These are phyloP conservation scores for Phymanthus crucifer DNA, from an alignment of 92 coral and sea anemone species.

Conservation along the genomic window DNA sequence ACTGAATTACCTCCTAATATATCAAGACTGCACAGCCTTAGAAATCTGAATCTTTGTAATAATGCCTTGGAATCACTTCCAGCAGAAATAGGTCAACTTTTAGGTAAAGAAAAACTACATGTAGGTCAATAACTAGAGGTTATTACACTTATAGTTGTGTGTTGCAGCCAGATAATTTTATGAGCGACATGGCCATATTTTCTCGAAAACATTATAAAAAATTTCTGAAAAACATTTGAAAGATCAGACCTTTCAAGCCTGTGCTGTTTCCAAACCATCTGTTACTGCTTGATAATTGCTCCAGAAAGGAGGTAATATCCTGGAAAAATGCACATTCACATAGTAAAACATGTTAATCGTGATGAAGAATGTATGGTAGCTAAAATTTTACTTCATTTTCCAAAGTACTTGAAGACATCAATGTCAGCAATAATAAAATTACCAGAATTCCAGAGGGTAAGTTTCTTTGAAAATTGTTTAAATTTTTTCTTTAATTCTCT, in stretches of 20 bases:
- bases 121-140: no score
- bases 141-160: no score
- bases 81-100: conserved; percentile 46
- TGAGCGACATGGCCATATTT: no score
- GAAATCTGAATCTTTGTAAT: conserved; percentile 73
- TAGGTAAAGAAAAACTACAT: conserved; percentile 31
- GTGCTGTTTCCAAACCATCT: no score
- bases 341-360: neutral
- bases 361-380: neutral
- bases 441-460: conserved; percentile 71
- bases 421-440: conserved; percentile 79
- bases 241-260: no score
- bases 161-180: no score
- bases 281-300: no score
- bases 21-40: conserved; percentile 60
- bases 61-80: conserved; percentile 73
- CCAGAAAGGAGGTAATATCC: no score
- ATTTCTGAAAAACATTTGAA: no score
- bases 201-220: no score
- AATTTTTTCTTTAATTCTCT: neutral
- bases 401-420: conserved; percentile 76
- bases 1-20: conserved; percentile 54
- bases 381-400: neutral
- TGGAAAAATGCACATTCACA: no score
- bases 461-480: neutral